phyloP scores from a whole-genome alignment of 2,797 vertebrate genomes.

The Notamacropus eugenii region DNA sequence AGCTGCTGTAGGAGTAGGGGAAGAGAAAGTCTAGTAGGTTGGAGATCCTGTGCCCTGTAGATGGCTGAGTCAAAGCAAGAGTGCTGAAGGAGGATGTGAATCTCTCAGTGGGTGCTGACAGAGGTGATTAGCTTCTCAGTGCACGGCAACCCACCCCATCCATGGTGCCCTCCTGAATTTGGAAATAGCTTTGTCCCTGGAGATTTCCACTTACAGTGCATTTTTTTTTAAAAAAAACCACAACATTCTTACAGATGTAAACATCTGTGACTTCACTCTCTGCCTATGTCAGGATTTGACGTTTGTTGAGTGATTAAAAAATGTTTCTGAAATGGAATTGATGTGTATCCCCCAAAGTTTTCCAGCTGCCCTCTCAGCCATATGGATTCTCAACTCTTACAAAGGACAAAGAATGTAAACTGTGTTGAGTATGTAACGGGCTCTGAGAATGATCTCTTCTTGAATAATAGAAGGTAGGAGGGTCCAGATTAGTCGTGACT shows the following conservation, averaged over 20 bases:
- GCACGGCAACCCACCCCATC: not conserved
- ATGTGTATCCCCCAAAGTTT: not conserved
- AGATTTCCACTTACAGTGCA: constrained; percentile 76
- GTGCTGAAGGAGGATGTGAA: constrained; percentile 66
- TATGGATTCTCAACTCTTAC: not conserved
- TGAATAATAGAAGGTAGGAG: constrained; percentile 35
- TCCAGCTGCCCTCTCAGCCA: not conserved
- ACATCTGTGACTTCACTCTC: constrained; percentile 64
- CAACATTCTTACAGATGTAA: constrained; percentile 48
- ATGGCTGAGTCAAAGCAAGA: constrained; percentile 75
- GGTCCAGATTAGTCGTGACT: constrained; percentile 39
- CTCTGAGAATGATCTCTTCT: not conserved
- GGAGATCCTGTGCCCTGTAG: constrained; percentile 53
- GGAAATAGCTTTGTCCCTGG: constrained; percentile 71
- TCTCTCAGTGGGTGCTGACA: constrained; percentile 70
- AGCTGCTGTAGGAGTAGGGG: not conserved
- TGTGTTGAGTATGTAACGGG: not conserved
- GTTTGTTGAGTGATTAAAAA: constrained; percentile 6
- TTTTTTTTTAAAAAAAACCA: constrained; percentile 58
- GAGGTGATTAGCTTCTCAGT: not conserved
- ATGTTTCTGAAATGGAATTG: not conserved
- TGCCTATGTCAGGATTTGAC: constrained; percentile 11
- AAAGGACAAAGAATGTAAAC: not conserved
- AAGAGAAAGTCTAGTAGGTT: constrained; percentile 75
- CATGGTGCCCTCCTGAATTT: constrained; percentile 26